Percentiles rank a stretch among this genome's conserved stretches.
Conservation (phyloP, 35 echinoderm and acorn worm genomes). For the Stichopus chloronotus region DNA sequence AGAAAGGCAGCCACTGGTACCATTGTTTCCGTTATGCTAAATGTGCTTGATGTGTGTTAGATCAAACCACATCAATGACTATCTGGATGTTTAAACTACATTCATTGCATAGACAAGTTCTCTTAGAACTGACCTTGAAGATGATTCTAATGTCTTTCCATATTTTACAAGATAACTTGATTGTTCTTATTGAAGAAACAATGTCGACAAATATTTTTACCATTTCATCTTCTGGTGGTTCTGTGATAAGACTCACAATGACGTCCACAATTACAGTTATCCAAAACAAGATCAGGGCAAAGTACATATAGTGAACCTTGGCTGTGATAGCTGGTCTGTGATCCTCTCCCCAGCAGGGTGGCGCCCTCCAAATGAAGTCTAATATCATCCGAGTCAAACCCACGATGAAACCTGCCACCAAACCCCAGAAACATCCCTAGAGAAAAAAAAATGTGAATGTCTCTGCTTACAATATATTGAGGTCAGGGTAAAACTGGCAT, state of each 20-base stretch:
- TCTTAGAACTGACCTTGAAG: too few relatives aligned
- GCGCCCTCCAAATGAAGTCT: constrained; percentile 69
- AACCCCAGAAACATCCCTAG: constrained; percentile 84
- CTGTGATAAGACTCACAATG: constrained; percentile 71
- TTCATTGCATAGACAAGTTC: too few relatives aligned
- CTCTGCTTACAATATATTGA: too few relatives aligned
- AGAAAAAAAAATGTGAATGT: neutral
- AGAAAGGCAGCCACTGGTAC: too few relatives aligned
- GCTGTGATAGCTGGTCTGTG: constrained; percentile 70
- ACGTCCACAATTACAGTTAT: constrained; percentile 74
- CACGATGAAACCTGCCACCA: constrained; percentile 70
- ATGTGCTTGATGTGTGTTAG: too few relatives aligned
- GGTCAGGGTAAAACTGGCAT: too few relatives aligned
- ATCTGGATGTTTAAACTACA: too few relatives aligned
- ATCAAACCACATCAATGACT: too few relatives aligned
- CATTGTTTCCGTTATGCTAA: too few relatives aligned
- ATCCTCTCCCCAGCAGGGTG: constrained; percentile 77
- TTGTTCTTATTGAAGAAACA: neutral
- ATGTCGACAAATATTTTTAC: constrained; percentile 35
- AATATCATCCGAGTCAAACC: constrained; percentile 77
- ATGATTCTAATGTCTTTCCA: too few relatives aligned
- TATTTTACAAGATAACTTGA: neutral
- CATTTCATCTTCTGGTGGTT: constrained; percentile 51
- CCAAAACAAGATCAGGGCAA: constrained; percentile 82
- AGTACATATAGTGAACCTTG: constrained; percentile 92